Evolutionary conservation across 2,113 vertebrate genomes (phyloP).

Genomic region (Bos indicus): DNA sequence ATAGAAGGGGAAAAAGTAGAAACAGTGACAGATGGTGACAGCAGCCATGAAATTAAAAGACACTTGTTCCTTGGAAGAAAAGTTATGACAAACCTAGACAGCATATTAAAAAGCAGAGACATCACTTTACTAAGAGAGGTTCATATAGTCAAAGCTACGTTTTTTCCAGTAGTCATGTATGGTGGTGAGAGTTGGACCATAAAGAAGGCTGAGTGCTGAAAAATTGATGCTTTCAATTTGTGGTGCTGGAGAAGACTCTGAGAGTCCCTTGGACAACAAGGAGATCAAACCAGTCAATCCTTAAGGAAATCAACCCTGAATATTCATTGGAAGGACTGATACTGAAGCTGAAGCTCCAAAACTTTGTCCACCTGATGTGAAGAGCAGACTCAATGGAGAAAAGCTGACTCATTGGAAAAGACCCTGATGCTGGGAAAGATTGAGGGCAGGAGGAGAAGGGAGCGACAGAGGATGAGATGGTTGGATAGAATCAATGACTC

Average conservation of each 20-base stretch:
- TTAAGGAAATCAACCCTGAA: not conserved
- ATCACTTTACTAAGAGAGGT: not conserved
- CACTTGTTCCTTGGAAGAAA: not conserved
- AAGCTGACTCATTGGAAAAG: not conserved
- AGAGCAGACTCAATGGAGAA: not conserved
- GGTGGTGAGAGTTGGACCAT: not conserved
- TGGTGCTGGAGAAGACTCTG: not conserved
- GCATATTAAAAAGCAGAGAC: not conserved
- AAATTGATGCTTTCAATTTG: not conserved
- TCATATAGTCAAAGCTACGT: not conserved
- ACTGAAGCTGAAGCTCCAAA: not conserved
- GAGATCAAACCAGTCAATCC: not conserved
- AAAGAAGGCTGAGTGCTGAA: not conserved
- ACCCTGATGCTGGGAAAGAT: not conserved
- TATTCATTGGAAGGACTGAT: not conserved
- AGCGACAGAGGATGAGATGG: not conserved
- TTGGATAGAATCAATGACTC: not conserved
- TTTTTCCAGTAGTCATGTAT: not conserved
- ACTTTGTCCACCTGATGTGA: not conserved
- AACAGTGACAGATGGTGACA: not conserved
- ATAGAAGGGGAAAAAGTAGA: not conserved
- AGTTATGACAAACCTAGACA: not conserved
- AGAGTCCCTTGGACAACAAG: not conserved
- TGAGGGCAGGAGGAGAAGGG: not conserved
- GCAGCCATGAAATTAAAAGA: not conserved